phyloP scores from a whole-genome alignment of 2,113 vertebrate species.

The Ictidomys tridecemlineatus region DNA sequence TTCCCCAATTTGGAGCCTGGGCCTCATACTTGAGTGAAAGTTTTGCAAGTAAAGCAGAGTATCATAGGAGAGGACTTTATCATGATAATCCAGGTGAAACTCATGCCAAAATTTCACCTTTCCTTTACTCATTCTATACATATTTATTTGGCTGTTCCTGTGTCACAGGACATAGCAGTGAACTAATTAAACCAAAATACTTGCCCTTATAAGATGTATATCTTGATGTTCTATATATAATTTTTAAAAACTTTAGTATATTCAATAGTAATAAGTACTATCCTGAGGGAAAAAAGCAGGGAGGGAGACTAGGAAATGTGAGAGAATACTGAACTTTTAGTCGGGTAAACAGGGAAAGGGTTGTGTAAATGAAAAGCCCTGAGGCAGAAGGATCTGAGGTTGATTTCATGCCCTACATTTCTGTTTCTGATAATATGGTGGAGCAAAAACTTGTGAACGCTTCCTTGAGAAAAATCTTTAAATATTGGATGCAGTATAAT shows the following conservation, averaged over 20 bases:
- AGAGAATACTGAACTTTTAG: background rate
- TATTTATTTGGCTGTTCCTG: background rate
- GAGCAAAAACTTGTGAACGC: background rate
- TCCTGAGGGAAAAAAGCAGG: background rate
- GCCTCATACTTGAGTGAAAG: background rate
- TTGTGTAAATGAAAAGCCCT: background rate
- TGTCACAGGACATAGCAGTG: background rate
- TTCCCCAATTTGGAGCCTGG: background rate
- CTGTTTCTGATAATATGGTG: background rate
- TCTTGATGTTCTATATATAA: background rate
- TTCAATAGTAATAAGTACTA: background rate
- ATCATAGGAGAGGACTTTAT: background rate
- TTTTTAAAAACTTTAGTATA: background rate
- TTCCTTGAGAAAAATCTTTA: background rate
- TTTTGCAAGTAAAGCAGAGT: background rate
- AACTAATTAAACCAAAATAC: background rate
- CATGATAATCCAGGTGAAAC: background rate
- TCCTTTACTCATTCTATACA: constrained; percentile 9
- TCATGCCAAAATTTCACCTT: constrained; percentile 2
- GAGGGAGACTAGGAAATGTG: background rate
- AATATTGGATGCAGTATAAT: background rate
- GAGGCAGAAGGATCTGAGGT: background rate
- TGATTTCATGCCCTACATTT: background rate
- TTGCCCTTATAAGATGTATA: background rate
- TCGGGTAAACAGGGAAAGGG: background rate